These are phyloP conservation scores for Zaprionus obscuricornis DNA, from an alignment of 2,888 invertebrate species.

Conservation along the genomic window DNA sequence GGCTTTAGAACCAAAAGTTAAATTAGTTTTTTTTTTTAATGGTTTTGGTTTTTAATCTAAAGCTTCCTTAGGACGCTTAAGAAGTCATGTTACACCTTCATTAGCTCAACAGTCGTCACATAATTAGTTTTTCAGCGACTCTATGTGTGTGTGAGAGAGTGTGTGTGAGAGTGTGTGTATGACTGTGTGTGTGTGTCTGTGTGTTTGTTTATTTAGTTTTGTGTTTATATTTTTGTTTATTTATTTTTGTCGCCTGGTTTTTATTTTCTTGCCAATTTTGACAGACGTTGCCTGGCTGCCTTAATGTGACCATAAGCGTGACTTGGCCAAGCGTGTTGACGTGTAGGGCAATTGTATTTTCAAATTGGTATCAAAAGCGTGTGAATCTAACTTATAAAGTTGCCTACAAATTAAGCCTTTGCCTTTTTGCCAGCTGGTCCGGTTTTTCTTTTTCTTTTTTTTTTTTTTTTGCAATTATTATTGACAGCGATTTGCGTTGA, in stretches of 20 bases:
- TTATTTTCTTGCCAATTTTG: conserved; percentile 55
- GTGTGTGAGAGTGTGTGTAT: too few relatives aligned
- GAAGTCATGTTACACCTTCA: conserved; percentile 14
- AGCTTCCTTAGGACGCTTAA: too few relatives aligned
- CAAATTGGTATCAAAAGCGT: conserved; percentile 67
- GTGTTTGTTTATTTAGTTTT: conserved; percentile 10
- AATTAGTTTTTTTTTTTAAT: conserved; percentile 2
- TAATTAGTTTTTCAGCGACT: too few relatives aligned
- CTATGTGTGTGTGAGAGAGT: too few relatives aligned
- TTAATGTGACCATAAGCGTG: conserved; percentile 52
- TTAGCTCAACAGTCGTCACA: conserved; percentile 6
- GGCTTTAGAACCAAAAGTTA: conserved; percentile 20
- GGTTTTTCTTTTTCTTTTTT: conserved; percentile 40
- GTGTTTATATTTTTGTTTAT: conserved; percentile 20
- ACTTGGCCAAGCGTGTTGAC: conserved; percentile 51
- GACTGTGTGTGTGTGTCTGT: conserved; percentile 10
- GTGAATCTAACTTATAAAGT: conserved; percentile 56
- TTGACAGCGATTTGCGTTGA: conserved; percentile 73
- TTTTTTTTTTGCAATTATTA: conserved; percentile 48
- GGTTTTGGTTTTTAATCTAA: background rate
- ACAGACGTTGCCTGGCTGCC: conserved; percentile 43
- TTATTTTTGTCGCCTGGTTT: conserved; percentile 29
- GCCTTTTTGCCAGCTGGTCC: conserved; percentile 38
- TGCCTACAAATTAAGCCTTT: conserved; percentile 71
- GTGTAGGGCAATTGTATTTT: conserved; percentile 68